Base-by-base conservation (phyloP, 2,888 invertebrate species). In the Plebejus anna region DNA sequence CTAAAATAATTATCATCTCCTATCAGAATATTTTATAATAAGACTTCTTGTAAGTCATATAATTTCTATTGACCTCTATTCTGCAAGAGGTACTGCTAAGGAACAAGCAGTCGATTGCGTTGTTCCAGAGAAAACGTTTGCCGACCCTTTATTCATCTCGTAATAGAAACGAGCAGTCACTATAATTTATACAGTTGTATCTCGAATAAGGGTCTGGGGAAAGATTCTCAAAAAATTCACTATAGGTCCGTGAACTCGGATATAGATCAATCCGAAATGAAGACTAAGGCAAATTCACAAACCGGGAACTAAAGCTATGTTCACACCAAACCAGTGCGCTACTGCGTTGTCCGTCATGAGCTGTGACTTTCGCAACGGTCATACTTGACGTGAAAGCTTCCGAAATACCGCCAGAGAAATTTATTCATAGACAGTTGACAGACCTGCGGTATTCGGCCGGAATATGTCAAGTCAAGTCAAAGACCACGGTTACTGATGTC, bases 71-170 rank as follows among this genome's bases (percentile, higher is more conserved):
- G 4, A 11, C 22, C 22, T 28, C 22, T 11, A 22, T 28, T 28
- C 28, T 28, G 4, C 9, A 32, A 61, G 11, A 3, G 28, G 9
- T 11, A 28, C 4, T 28, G 61, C 7, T 22, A 59, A 22, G 22
- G 22, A 22, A 28, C 9, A 11, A 66, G 61, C 11, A 28, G 32
- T 61, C 28, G 11, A 9, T 66, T 66, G 11, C 22, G 9, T 66
- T 66, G 13, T 66, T 1, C 28, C 61, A 66, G 61, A 66, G 22
- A 59, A n/a, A 22, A 7, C 1, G 66, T 66, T 66, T 66, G 66
- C 66, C 66, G 66, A 66, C 66, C 61, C 66, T 66, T 66, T 13
- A 66, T 36, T 66, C 66, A 66, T 66, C 32, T 66, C 66, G 32
- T 66, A 66, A 66, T 13, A 66, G 61, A 66, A 66, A 28, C 32